Evolutionary conservation across 1,140 invertebrate species (phyloP), one percentile per base, ranked within the genome.

Genomic region (Drosophila bifasciata): DNA sequence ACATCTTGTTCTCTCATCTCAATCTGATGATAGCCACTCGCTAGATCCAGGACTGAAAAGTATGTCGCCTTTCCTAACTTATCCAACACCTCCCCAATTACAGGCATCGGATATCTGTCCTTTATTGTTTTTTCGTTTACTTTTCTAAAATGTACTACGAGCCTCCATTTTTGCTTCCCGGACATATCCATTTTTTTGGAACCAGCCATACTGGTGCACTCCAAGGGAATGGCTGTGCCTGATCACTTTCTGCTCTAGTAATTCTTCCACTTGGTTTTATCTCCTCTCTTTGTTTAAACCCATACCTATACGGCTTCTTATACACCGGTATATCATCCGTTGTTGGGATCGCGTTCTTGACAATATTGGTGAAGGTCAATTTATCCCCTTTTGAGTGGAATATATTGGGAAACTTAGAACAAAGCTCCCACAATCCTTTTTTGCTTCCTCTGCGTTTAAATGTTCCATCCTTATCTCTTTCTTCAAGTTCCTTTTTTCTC

Each of bases 21-120:
- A 23, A 94, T 89, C 73, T 94, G 93, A 76, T 92, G 92, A 75
- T 92, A 94, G 3, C 93, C 93, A 39, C 72, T 88, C 0, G 28
- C 55, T 2, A 57, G n/a, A 74, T 94, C 93, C 3, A 94, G 56
- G 0, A 83, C 85, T 5, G 80, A 79, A 63, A 93, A 93, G 52
- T 90, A 92, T 49, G 78, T 80, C 5, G 79, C 61, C 11, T 79
- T 83, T 1, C 79, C 86, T 44, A 94, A 56, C 17, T 73, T 60
- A 48, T 92, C 81, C 5, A 94, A 59, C 11, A 90, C 90, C 21
- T 93, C 90, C n/a, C 91, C 89, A 19, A 94, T 90, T 7, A 40
- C 23, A 0, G 21, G 52, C 52, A 55, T 91, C 8, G 94, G 93
- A 76, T 92, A 94, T 41, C 69, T 77, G 75, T 94, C 93, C 7